These are phyloP conservation scores for Andrena cerasifolii DNA, from an alignment of 1,140 invertebrate species.

Conservation along the genomic window DNA sequence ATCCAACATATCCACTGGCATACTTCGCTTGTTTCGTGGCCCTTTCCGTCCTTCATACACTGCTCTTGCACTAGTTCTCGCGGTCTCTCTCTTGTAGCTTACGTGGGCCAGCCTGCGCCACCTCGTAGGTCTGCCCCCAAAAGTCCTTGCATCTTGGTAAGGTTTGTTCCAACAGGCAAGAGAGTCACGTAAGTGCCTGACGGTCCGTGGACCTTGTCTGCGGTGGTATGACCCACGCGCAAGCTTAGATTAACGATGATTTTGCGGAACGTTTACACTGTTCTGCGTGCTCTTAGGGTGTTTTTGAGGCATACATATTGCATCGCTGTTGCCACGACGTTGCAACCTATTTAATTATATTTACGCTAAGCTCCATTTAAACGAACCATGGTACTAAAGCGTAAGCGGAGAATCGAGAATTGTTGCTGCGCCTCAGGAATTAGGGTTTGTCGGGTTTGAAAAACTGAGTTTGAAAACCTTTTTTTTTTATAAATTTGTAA, in stretches of 20 bases:
- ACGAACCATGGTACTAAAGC: too few species aligned
- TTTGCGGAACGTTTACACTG: not conserved
- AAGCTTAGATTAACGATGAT: not conserved
- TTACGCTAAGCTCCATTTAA: too few species aligned
- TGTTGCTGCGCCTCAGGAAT: too few species aligned
- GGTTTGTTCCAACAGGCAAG: not conserved
- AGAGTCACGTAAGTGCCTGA: not conserved
- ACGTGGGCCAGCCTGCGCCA: constrained; percentile 37
- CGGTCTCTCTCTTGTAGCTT: constrained; percentile 28
- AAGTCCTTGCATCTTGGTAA: not conserved
- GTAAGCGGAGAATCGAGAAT: too few species aligned
- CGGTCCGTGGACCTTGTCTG: not conserved
- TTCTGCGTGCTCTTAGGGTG: not conserved
- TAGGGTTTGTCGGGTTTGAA: too few species aligned
- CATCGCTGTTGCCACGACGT: too few species aligned
- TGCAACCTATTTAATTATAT: too few species aligned
- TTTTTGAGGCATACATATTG: too few species aligned
- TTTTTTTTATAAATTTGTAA: too few species aligned
- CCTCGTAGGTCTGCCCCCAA: not conserved
- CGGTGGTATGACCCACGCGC: not conserved
- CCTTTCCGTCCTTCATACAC: not conserved
- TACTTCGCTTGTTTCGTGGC: too few species aligned
- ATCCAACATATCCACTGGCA: too few species aligned
- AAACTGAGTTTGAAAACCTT: too few species aligned
- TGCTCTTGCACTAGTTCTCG: constrained; percentile 10